Conservation (phyloP, 2,797 vertebrate species). For the Hapalemur alaotrensis region DNA sequence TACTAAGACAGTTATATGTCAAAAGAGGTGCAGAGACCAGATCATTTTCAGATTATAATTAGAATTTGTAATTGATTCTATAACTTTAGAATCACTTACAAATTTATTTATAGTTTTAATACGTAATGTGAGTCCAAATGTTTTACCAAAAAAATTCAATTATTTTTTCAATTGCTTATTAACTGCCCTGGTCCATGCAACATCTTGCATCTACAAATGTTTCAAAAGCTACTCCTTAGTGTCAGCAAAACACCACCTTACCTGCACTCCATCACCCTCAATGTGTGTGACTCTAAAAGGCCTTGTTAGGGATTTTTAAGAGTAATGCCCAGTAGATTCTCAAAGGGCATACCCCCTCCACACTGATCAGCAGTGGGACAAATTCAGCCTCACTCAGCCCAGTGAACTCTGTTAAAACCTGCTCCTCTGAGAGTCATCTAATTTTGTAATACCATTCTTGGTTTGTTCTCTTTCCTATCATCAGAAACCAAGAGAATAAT, state of each 20-base stretch:
- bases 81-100: background rate
- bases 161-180: background rate
- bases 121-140: background rate
- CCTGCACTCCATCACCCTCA: background rate
- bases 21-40: background rate
- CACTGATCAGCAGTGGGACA: too few species aligned
- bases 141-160: background rate
- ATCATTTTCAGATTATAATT: background rate
- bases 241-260: background rate
- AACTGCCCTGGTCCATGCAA: background rate
- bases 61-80: background rate
- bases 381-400: background rate
- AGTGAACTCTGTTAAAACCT: background rate
- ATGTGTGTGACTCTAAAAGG: background rate
- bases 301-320: background rate
- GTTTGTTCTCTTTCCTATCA: background rate
- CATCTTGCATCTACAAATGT: background rate
- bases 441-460: background rate
- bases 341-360: background rate
- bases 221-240: background rate
- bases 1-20: background rate
- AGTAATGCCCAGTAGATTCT: background rate
- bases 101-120: slow-evolving; percentile 14
- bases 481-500: background rate
- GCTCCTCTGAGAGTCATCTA: background rate